A percentile compares a stretch with the other conserved stretches of the same genome.
These are phyloP conservation scores for Phoxinus phoxinus DNA, from an alignment of 2,113 vertebrate genomes.

Conservation along the genomic window DNA sequence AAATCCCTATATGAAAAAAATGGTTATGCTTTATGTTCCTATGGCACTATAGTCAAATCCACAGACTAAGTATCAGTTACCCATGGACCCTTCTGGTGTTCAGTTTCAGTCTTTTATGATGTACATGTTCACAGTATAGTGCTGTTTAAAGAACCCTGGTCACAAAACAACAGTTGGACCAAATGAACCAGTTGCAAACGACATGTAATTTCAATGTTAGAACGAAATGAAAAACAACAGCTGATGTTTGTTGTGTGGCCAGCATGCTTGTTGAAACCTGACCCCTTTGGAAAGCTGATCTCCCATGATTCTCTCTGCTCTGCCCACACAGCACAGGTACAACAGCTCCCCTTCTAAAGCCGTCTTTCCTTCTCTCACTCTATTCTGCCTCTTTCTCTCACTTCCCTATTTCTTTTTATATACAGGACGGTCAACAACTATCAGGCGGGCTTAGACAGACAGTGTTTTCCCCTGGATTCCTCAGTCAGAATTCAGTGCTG, in stretches of 20 bases:
- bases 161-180: not conserved
- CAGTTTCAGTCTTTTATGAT: not conserved
- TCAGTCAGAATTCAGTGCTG: not conserved
- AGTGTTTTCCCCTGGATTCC: not conserved
- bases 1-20: not conserved
- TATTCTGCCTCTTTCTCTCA: not conserved
- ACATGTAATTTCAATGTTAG: not conserved
- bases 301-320: constrained; percentile 10
- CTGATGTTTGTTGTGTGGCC: constrained; percentile 20
- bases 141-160: not conserved
- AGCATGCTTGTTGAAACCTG: constrained; percentile 24
- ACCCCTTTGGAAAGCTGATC: constrained; percentile 32
- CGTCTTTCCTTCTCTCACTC: not conserved
- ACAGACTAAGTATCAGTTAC: not conserved
- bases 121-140: not conserved
- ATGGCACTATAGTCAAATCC: not conserved
- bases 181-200: not conserved
- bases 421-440: not conserved
- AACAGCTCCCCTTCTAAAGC: not conserved
- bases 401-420: not conserved
- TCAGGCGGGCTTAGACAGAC: not conserved
- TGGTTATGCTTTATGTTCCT: not conserved
- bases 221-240: constrained; percentile 14
- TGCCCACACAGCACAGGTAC: constrained; percentile 4
- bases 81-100: not conserved